Conservation (phyloP, 2,113 vertebrate species). For the Physeter macrocephalus region DNA sequence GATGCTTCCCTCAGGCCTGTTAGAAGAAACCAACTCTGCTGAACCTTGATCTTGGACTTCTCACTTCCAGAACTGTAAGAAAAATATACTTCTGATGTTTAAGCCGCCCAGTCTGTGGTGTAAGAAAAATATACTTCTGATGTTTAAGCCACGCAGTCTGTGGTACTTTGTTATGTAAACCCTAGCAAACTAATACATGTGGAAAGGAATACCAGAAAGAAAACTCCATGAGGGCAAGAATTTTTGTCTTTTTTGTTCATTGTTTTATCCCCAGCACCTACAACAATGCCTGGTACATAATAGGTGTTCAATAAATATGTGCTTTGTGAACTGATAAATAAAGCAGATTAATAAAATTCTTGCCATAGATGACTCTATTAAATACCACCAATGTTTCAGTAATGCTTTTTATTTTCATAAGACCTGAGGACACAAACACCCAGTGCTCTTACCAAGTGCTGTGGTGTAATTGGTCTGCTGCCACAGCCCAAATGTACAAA, state of each 20-base stretch:
- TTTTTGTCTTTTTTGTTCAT: neutral
- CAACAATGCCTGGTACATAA: neutral
- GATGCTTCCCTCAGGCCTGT: neutral
- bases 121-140: conserved; percentile 19
- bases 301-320: neutral
- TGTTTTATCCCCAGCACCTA: neutral
- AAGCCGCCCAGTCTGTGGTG: neutral
- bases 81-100: neutral
- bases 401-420: neutral
- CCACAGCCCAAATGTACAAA: neutral
- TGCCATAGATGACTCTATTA: neutral
- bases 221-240: neutral
- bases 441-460: neutral
- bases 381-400: neutral
- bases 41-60: neutral
- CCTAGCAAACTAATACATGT: neutral
- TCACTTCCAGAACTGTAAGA: neutral
- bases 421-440: neutral
- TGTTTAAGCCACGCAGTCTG: neutral
- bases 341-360: conserved; percentile 1
- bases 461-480: neutral
- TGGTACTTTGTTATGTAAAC: neutral
- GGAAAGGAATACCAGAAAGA: neutral
- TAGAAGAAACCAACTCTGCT: neutral
- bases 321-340: conserved; percentile 1